These are phyloP conservation scores for Tragelaphus imberbis DNA, from an alignment of 2,113 vertebrate species.

Conservation along the genomic window DNA sequence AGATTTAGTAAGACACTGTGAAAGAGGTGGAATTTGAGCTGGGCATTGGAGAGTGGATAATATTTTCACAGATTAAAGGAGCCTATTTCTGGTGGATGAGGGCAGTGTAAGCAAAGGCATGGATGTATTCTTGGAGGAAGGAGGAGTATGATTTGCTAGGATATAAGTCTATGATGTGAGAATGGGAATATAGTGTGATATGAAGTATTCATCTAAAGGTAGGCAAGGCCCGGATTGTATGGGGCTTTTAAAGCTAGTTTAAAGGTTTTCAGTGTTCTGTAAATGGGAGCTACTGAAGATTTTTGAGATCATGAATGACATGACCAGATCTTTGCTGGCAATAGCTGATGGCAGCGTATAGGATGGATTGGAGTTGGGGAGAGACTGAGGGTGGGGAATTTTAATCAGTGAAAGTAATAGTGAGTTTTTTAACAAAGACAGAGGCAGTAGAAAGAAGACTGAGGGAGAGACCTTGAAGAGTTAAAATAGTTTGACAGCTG, in stretches of 20 bases:
- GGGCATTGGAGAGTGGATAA: background rate
- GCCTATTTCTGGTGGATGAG: background rate
- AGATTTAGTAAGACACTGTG: background rate
- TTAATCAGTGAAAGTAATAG: background rate
- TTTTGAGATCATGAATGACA: background rate
- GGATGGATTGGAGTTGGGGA: background rate
- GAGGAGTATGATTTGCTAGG: background rate
- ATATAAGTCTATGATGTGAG: background rate
- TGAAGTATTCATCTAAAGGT: background rate
- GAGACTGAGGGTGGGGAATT: background rate
- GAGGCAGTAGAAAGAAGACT: background rate
- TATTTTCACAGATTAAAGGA: constrained; percentile 33
- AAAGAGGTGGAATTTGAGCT: background rate
- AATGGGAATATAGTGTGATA: background rate
- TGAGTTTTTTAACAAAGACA: background rate
- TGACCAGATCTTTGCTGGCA: constrained; percentile 17
- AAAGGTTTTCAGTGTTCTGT: background rate
- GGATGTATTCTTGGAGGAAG: background rate
- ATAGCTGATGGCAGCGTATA: background rate
- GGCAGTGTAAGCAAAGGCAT: background rate
- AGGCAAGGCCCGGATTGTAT: background rate
- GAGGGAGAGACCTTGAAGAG: background rate
- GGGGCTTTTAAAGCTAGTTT: constrained; percentile 7
- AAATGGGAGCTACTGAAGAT: background rate
- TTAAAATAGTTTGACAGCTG: background rate